Conservation (phyloP, 2,888 invertebrate species). For the Plebejus argus region DNA sequence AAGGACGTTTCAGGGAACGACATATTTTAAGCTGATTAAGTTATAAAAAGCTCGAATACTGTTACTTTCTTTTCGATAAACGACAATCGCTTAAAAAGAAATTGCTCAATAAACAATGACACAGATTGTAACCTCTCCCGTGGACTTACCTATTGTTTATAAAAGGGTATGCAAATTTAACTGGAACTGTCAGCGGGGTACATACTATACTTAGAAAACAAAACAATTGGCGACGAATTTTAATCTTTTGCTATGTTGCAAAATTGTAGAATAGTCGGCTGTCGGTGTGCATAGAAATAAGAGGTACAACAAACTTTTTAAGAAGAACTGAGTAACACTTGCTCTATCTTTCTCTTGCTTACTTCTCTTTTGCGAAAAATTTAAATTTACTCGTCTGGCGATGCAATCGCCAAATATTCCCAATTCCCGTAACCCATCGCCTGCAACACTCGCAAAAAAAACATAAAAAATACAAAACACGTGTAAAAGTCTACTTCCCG, state of each 20-base stretch:
- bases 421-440: not conserved
- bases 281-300: not conserved
- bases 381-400: not conserved
- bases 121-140: slow-evolving; percentile 25
- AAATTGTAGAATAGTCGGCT: not conserved
- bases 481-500: slow-evolving; percentile 21
- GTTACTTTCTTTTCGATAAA: slow-evolving; percentile 20
- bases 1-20: not conserved
- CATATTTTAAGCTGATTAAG: slow-evolving; percentile 21
- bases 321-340: too few species aligned
- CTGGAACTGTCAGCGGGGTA: slow-evolving; percentile 25
- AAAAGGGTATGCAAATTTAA: slow-evolving; percentile 24
- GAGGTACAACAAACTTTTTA: too few species aligned
- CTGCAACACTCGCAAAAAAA: not conserved
- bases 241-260: not conserved
- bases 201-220: not conserved
- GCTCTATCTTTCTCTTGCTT: not conserved
- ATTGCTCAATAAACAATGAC: slow-evolving; percentile 24
- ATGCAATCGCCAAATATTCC: not conserved
- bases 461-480: slow-evolving; percentile 1
- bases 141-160: slow-evolving; percentile 1
- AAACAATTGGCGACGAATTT: slow-evolving; percentile 17
- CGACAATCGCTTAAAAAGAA: slow-evolving; percentile 4
- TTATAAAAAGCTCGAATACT: slow-evolving; percentile 23
- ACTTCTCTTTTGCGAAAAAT: not conserved